A percentile compares a stretch with the other conserved stretches of the same genome.
phyloP scores from a whole-genome alignment of 2,797 vertebrate species.

The Sebastes dallii region DNA sequence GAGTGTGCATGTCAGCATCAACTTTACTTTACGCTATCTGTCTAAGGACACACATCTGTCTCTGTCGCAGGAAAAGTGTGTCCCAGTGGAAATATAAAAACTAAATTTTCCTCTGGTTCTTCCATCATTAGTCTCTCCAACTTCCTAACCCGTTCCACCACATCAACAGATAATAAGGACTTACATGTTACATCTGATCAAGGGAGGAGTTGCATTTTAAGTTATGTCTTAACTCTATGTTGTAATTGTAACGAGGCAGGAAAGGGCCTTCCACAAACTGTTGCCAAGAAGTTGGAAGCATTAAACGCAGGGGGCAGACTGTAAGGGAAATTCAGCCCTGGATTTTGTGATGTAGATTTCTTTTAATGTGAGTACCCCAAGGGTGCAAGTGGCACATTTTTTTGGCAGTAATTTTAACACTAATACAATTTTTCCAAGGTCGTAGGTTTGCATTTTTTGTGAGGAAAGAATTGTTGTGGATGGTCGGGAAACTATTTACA shows the following conservation, averaged over 20 bases:
- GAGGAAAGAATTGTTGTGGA: no score
- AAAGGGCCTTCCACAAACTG: neutral
- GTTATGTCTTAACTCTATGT: neutral
- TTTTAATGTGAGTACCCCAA: no score
- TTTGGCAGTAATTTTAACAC: no score
- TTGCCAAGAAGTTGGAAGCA: neutral
- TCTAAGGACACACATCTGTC: neutral
- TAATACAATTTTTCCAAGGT: no score
- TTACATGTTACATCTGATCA: neutral
- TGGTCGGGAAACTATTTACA: no score
- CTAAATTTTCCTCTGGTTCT: neutral
- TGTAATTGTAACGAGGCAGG: neutral
- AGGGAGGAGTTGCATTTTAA: neutral
- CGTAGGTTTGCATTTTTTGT: no score
- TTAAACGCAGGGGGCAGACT: neutral
- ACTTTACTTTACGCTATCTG: neutral
- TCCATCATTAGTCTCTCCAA: neutral
- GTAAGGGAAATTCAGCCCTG: no score
- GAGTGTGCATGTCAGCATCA: neutral
- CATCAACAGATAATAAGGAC: neutral
- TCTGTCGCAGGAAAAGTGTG: neutral
- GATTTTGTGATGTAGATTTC: neutral
- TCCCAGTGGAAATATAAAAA: neutral
- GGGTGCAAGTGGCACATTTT: accelerated
- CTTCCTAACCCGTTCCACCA: neutral